Evolutionary conservation across 2,888 invertebrate species (phyloP), one percentile per base, ranked within the genome.

Genomic region (Macrophya alboannulata): DNA sequence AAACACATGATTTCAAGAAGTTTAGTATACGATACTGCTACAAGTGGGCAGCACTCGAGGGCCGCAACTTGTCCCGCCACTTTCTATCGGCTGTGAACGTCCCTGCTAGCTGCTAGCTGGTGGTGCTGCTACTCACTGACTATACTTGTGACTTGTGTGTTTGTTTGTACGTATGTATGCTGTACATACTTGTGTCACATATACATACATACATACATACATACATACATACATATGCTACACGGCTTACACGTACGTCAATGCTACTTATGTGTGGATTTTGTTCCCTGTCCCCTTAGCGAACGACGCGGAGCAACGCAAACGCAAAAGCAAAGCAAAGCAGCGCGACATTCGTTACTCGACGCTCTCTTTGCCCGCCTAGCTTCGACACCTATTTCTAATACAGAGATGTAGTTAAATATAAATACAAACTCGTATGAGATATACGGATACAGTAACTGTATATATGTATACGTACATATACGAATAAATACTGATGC

Each of bases 1-100:
- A 87, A 90, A 89, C 91, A 91, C 91, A 91, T 91, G 91, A 91
- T 89, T 88, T 86, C 88, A 86, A 74, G 51, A 40, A 48, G 79
- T 17, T 37, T 85, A 85, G 86, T 87, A 10, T n/a, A 51, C 15
- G 85, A 55, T 65, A 84, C 72, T 40, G 68, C 82, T 88, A 87
- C 51, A n/a, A 90, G 91, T 65, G 86, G 88, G 90, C 90, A 87
- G 85, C 89, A 90, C 89, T 40, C 65, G 48, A 51, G 74, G 83
- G 85, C 86, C 85, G 31, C 84, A 74, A 87, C 83, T 83, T 83
- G 83, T 83, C 83, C 83, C 83, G 83, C 83, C 83, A 83, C 83
- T 83, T 83, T 83, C 83, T 83, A 83, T 45, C 65, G 62, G 79
- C 81, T 62, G 81, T 62, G 87, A 45, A 55, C 71, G 71, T 48